phyloP scores from a whole-genome alignment of 2,113 vertebrate species.

The Redunca redunca region DNA sequence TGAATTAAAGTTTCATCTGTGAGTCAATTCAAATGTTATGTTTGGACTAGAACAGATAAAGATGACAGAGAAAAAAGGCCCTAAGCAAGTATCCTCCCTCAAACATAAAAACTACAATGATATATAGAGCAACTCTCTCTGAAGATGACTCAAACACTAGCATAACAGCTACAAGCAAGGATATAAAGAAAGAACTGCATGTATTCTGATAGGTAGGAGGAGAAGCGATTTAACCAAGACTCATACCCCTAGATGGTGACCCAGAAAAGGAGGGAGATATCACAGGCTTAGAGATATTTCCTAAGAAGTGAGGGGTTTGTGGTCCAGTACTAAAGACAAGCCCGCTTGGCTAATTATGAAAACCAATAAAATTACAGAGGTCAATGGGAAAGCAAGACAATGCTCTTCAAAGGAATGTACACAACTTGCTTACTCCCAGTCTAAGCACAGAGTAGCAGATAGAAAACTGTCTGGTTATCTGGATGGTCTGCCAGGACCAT shows the following conservation, averaged over 20 bases:
- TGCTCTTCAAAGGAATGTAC: not conserved
- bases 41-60: not conserved
- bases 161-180: not conserved
- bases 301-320: not conserved
- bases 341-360: not conserved
- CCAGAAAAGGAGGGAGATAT: not conserved
- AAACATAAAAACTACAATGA: not conserved
- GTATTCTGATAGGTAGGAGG: not conserved
- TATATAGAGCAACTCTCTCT: not conserved
- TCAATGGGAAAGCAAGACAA: not conserved
- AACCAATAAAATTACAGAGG: not conserved
- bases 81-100: not conserved
- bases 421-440: not conserved
- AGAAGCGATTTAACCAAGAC: not conserved
- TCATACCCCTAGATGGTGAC: no score
- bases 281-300: no score
- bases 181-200: not conserved
- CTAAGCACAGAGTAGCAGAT: not conserved
- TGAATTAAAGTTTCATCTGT: conserved; percentile 13
- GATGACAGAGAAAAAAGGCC: not conserved
- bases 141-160: not conserved
- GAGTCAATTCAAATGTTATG: conserved; percentile 5
- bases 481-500: not conserved
- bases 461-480: not conserved
- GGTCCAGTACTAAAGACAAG: not conserved